Conservation (phyloP, 2,113 vertebrate species). For the Deroptyus accipitrinus region DNA sequence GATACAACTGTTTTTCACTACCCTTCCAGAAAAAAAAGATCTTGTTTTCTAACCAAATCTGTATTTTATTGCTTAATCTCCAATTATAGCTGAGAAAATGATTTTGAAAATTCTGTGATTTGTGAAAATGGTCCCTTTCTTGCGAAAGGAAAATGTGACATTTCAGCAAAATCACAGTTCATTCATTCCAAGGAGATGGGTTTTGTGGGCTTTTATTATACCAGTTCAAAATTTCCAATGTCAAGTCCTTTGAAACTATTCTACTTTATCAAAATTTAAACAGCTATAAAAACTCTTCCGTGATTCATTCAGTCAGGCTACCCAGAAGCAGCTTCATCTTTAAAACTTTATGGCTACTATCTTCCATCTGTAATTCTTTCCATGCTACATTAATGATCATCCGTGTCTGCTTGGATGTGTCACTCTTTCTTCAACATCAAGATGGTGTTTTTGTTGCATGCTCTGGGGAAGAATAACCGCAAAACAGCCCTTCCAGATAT, state of each 20-base stretch:
- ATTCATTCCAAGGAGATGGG: not conserved
- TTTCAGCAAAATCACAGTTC: slow-evolving; percentile 1
- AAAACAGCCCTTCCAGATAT: not conserved
- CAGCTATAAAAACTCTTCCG: not conserved
- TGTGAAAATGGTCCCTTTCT: not conserved
- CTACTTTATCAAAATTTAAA: slow-evolving; percentile 43
- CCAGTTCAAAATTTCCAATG: not conserved
- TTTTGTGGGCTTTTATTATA: not conserved
- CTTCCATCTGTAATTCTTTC: slow-evolving; percentile 14
- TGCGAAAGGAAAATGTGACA: not conserved
- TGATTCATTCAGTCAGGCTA: slow-evolving; percentile 7
- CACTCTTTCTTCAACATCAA: not conserved
- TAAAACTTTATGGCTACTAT: not conserved
- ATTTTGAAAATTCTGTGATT: slow-evolving; percentile 3
- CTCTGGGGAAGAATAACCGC: not conserved
- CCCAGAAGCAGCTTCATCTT: not conserved
- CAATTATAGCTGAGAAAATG: not conserved
- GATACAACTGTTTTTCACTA: not conserved
- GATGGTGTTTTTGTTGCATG: not conserved
- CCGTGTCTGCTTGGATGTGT: not conserved
- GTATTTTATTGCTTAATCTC: not conserved
- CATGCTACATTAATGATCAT: not conserved
- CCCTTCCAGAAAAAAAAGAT: not conserved
- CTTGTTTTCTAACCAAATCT: not conserved
- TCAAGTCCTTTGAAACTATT: slow-evolving; percentile 4